Evolutionary conservation across 1,140 invertebrate genomes (phyloP), one percentile per base, ranked within the genome.

Genomic region (Aphelinus atriplicis): DNA sequence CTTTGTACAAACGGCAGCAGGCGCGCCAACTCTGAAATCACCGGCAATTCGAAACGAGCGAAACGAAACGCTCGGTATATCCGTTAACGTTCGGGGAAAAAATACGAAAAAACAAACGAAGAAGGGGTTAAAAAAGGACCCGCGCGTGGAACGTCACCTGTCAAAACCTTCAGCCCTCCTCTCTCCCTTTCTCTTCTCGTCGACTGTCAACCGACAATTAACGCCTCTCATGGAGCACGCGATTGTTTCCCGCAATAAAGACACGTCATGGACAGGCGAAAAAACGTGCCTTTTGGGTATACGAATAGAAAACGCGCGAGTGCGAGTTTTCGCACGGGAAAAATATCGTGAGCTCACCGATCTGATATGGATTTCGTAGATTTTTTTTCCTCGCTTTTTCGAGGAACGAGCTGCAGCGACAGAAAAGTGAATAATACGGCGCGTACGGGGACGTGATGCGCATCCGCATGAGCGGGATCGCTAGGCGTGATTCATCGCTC

Each of bases 271-370:
- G 51, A 65, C 67, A 71, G 43, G 58, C 50, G 51, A 55, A 60
- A 75, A 78, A 73, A 74, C 73, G 67, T 62, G 71, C 67, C 71
- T 80, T 78, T 76, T 76, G 66, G 65, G 43, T 7, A 50, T 58
- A 51, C 55, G 51, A 57, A 10, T 43, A 9, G 63, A 70, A 76
- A 71, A 73, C 64, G 47, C n/a, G 55, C 56, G 65, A 5, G 6
- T 10, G 5, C 48, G 26, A 68, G 42, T 57, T 53, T 56, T 57
- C 43, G 55, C 67, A 48, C 6, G 53, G 26, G 42, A 26, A 66
- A 66, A 66, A 66, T 51, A 66, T 51, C 47, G 47, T 26, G 26
- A 26, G 26, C 26, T 26, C 26, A 26, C 26, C 58, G 58, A 60
- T 60, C 42, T 26, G 58, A 60, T 26, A 60, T 60, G 58, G 45